Evolutionary conservation across 1,140 invertebrate species (phyloP).

Genomic region (Achroia grisella): DNA sequence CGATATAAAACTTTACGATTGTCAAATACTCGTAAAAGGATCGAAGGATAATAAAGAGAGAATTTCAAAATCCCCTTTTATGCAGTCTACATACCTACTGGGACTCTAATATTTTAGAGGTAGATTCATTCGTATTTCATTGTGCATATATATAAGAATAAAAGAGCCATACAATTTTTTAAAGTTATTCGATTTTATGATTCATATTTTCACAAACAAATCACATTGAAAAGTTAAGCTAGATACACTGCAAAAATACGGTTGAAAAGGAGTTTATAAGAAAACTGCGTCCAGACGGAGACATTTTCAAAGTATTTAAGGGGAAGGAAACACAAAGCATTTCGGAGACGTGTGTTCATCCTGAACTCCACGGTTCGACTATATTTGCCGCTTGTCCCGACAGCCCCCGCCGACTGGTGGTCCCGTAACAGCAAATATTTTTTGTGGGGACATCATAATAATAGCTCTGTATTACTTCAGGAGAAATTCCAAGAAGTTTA

Average conservation of each 20-base stretch:
- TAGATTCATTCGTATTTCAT: too few relatives aligned
- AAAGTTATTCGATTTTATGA: too few relatives aligned
- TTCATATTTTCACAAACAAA: not conserved
- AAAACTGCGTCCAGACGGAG: too few relatives aligned
- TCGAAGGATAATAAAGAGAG: slow-evolving; percentile 14
- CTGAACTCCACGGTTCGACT: slow-evolving; percentile 24
- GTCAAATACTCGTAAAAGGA: slow-evolving; percentile 30
- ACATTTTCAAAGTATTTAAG: too few relatives aligned
- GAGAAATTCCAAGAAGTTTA: slow-evolving; percentile 74
- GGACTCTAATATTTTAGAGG: not conserved
- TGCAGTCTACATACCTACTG: slow-evolving; percentile 2
- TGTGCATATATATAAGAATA: too few relatives aligned
- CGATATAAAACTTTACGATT: slow-evolving; percentile 27
- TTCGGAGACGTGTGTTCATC: slow-evolving; percentile 26
- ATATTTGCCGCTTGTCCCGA: slow-evolving; percentile 18
- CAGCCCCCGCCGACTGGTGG: slow-evolving; percentile 35
- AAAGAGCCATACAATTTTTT: too few relatives aligned
- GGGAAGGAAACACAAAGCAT: slow-evolving; percentile 5
- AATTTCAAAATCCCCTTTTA: slow-evolving; percentile 15
- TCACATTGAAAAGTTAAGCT: too few relatives aligned
- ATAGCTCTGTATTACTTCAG: slow-evolving; percentile 73
- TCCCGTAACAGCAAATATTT: slow-evolving; percentile 54
- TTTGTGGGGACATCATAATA: slow-evolving; percentile 73
- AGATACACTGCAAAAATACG: too few relatives aligned
- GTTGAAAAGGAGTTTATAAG: too few relatives aligned